Conservation (phyloP, 2,888 invertebrate species). For the Drosophila prolongata region DNA sequence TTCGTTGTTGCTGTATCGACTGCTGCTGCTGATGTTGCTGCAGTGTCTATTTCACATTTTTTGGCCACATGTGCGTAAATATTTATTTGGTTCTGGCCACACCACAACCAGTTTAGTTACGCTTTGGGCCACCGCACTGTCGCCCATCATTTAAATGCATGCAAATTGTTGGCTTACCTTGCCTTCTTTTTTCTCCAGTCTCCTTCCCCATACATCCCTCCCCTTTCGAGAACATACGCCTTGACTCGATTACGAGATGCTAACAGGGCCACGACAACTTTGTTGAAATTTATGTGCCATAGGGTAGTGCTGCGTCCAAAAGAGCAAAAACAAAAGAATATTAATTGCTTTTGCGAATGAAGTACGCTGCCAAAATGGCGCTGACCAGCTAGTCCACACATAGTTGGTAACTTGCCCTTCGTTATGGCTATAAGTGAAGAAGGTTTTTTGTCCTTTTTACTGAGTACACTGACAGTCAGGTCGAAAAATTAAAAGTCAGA, state of each 20-base stretch:
- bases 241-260: constrained; percentile 57
- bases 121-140: constrained; percentile 20
- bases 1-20: constrained; percentile 24
- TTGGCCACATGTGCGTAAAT: constrained; percentile 73
- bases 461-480: constrained; percentile 40
- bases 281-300: constrained; percentile 74
- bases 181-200: not conserved
- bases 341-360: constrained; percentile 81
- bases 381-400: constrained; percentile 40
- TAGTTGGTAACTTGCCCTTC: constrained; percentile 64
- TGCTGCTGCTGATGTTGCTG: constrained; percentile 10
- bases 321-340: constrained; percentile 51
- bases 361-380: constrained; percentile 64
- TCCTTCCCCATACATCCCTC: not conserved
- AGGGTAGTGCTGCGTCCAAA: constrained; percentile 50
- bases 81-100: constrained; percentile 74
- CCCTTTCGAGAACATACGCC: constrained; percentile 8
- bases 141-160: constrained; percentile 69
- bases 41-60: constrained; percentile 62
- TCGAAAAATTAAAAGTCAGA: too few species aligned
- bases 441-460: constrained; percentile 19
- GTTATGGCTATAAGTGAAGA: constrained; percentile 46
- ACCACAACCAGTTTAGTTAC: constrained; percentile 47
- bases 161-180: constrained; percentile 56
- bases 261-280: constrained; percentile 50